Evolutionary conservation across 2,797 vertebrate genomes (phyloP).

Genomic region (Phrynocephalus forsythii): DNA sequence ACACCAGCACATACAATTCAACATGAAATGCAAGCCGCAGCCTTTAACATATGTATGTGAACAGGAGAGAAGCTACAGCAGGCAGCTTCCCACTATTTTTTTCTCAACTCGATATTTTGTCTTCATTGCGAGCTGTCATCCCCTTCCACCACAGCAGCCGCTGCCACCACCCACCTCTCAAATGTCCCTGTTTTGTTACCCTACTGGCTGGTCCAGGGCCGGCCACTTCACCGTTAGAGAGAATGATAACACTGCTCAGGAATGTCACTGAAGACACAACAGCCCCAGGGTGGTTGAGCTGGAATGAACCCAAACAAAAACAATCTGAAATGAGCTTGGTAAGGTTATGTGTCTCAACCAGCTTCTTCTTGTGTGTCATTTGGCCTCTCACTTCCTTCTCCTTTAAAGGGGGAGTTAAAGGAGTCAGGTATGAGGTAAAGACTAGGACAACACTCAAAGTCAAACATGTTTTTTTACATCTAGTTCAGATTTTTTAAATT

Average conservation of each 20-base stretch:
- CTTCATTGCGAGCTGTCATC: too few relatives aligned
- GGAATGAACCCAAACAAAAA: background rate
- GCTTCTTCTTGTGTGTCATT: background rate
- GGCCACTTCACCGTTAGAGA: background rate
- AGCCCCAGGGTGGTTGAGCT: background rate
- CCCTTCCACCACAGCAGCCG: too few relatives aligned
- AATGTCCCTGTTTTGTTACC: background rate
- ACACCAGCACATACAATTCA: background rate
- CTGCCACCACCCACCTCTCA: background rate
- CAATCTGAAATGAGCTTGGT: background rate
- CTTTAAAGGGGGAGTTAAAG: conserved; percentile 7
- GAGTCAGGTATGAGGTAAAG: background rate
- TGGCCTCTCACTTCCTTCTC: background rate
- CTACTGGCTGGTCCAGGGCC: background rate
- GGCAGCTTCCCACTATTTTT: too few relatives aligned
- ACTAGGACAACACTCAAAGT: background rate
- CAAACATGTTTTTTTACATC: background rate
- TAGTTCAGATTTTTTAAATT: background rate
- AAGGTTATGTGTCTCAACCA: background rate
- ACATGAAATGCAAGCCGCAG: background rate
- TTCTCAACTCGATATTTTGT: too few relatives aligned
- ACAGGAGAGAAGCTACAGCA: too few relatives aligned
- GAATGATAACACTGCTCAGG: conserved; percentile 2
- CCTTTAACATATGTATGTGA: too few relatives aligned
- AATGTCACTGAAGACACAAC: background rate